phyloP scores from a whole-genome alignment of 2,113 vertebrate genomes.

The Saimiri boliviensis region DNA sequence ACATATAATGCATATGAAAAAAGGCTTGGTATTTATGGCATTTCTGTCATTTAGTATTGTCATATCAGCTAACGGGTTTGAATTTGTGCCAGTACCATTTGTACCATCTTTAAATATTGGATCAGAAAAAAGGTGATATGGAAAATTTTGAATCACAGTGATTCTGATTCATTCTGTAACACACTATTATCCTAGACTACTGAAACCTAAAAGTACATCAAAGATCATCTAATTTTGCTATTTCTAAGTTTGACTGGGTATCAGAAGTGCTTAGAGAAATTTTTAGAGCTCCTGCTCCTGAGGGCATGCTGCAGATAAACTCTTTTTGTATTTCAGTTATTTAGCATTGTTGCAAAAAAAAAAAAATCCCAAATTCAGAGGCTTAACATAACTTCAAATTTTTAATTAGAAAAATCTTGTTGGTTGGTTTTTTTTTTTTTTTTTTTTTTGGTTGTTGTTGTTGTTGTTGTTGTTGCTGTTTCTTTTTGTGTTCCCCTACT shows the following conservation, averaged over 20 bases:
- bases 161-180: background rate
- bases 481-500: background rate
- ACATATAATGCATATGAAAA: background rate
- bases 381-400: background rate
- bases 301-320: background rate
- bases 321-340: background rate
- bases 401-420: background rate
- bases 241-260: background rate
- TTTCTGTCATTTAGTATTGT: background rate
- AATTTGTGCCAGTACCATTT: background rate
- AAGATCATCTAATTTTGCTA: background rate
- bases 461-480: accelerated
- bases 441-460: background rate
- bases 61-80: background rate
- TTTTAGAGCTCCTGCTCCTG: background rate
- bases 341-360: background rate
- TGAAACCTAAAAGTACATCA: constrained; percentile 10
- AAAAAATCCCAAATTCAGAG: background rate
- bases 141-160: background rate
- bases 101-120: background rate
- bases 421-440: background rate
- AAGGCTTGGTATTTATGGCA: background rate
- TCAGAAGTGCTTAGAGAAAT: background rate
- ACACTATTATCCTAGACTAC: background rate
- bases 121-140: background rate